A percentile compares a stretch with the other conserved stretches of the same genome.
phyloP scores from a whole-genome alignment of 2,888 invertebrate species.

The Nemapogon koenigi region DNA sequence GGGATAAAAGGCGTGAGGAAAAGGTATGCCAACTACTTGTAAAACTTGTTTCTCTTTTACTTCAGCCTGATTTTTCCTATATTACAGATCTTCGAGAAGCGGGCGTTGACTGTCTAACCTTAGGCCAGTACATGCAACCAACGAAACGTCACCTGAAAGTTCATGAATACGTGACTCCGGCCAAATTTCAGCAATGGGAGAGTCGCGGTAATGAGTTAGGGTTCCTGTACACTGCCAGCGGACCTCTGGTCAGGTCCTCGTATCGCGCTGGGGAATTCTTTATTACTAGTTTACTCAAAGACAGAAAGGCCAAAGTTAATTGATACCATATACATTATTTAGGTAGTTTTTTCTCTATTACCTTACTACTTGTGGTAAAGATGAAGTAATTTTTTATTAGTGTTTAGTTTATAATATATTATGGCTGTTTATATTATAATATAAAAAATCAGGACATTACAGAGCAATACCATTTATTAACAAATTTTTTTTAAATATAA shows the following conservation, averaged over 20 bases:
- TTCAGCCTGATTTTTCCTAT: neutral
- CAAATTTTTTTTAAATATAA: no score
- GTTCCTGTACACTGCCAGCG: conserved; percentile 96
- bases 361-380: no score
- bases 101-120: conserved; percentile 93
- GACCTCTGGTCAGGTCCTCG: conserved; percentile 94
- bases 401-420: no score
- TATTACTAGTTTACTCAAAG: conserved; percentile 79
- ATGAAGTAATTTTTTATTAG: no score
- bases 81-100: conserved; percentile 74
- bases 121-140: conserved; percentile 99
- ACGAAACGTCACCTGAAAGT: conserved; percentile 95
- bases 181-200: conserved; percentile 90
- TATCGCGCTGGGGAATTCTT: conserved; percentile 98
- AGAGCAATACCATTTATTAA: no score
- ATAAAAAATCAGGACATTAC: no score
- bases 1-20: no score
- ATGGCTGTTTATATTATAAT: no score
- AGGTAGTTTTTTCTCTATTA: neutral
- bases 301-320: conserved; percentile 49
- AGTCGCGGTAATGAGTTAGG: conserved; percentile 81
- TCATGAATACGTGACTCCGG: conserved; percentile 95
- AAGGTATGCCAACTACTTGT: no score
- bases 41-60: no score
- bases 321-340: conserved; percentile 23